phyloP scores from a whole-genome alignment of 2,888 invertebrate genomes.

The Drosophila eohydei region DNA sequence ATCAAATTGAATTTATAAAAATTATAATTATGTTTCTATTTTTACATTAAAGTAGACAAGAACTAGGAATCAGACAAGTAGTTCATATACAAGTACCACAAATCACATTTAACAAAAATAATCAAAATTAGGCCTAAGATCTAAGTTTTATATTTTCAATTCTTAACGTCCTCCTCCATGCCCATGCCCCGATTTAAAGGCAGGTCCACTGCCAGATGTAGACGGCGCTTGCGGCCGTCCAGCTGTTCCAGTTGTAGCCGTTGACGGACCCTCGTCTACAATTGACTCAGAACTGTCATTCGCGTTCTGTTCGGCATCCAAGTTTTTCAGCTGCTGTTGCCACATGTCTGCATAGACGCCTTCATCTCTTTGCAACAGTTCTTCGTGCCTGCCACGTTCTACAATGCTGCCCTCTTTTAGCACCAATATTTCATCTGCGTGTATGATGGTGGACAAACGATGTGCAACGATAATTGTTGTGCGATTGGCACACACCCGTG shows the following conservation, averaged over 20 bases:
- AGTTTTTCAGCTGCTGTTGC: slow-evolving; percentile 90
- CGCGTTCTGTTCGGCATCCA: slow-evolving; percentile 73
- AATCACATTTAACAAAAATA: slow-evolving; percentile 61
- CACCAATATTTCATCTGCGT: slow-evolving; percentile 97
- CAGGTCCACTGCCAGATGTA: slow-evolving; percentile 25
- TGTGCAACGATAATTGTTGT: slow-evolving; percentile 98
- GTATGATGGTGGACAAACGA: slow-evolving; percentile 96
- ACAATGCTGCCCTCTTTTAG: slow-evolving; percentile 95
- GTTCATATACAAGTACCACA: slow-evolving; percentile 50
- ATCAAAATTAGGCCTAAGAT: slow-evolving; percentile 27
- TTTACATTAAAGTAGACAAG: slow-evolving; percentile 48
- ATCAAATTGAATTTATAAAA: slow-evolving; percentile 19
- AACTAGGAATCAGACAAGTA: slow-evolving; percentile 49
- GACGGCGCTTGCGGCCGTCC: slow-evolving; percentile 2
- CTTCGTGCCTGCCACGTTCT: slow-evolving; percentile 92
- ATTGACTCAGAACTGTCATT: slow-evolving; percentile 24
- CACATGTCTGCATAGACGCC: slow-evolving; percentile 97
- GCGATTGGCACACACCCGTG: slow-evolving; percentile 93
- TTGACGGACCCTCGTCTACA: slow-evolving; percentile 5
- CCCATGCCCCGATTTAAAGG: slow-evolving; percentile 68
- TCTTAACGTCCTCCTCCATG: slow-evolving; percentile 63
- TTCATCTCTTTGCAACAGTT: slow-evolving; percentile 88
- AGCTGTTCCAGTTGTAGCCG: neutral
- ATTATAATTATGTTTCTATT: slow-evolving; percentile 51
- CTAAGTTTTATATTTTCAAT: slow-evolving; percentile 20